phyloP scores from a whole-genome alignment of 1,140 invertebrate genomes.

The Zaprionus davidi region DNA sequence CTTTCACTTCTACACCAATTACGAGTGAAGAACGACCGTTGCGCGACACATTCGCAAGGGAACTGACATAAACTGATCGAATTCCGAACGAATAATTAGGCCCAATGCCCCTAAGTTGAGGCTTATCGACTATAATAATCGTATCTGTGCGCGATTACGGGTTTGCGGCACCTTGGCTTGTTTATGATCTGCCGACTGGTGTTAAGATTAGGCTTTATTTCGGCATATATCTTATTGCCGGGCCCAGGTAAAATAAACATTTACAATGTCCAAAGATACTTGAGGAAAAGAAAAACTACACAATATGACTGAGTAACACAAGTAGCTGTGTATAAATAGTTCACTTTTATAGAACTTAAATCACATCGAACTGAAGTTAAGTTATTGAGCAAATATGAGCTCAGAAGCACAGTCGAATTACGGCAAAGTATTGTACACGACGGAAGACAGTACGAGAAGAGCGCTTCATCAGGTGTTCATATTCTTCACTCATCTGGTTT shows the following conservation, averaged over 20 bases:
- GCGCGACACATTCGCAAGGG: not conserved
- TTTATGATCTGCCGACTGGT: slow-evolving; percentile 34
- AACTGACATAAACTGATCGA: slow-evolving; percentile 18
- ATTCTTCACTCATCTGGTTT: not conserved
- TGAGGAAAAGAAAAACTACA: slow-evolving; percentile 6
- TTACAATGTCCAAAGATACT: slow-evolving; percentile 16
- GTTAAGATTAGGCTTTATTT: slow-evolving; percentile 37
- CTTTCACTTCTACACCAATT: not conserved
- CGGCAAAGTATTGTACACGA: not conserved
- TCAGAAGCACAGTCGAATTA: not conserved
- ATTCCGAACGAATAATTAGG: slow-evolving; percentile 17
- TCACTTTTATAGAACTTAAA: not conserved
- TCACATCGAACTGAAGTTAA: not conserved
- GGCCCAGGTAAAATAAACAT: slow-evolving; percentile 25
- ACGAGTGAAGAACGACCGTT: slow-evolving; percentile 12
- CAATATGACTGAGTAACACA: not conserved
- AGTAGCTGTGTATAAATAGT: slow-evolving; percentile 3
- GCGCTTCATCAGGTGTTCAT: not conserved
- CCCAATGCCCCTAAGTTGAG: slow-evolving; percentile 14
- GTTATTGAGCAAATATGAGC: not conserved
- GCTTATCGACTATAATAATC: slow-evolving; percentile 40
- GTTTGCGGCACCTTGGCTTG: slow-evolving; percentile 8
- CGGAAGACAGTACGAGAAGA: slow-evolving; percentile 6
- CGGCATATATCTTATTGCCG: slow-evolving; percentile 37
- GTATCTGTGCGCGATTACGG: slow-evolving; percentile 26